These are phyloP conservation scores for Aspidiotus destructor DNA, from an alignment of 2,888 invertebrate genomes.

Conservation along the genomic window DNA sequence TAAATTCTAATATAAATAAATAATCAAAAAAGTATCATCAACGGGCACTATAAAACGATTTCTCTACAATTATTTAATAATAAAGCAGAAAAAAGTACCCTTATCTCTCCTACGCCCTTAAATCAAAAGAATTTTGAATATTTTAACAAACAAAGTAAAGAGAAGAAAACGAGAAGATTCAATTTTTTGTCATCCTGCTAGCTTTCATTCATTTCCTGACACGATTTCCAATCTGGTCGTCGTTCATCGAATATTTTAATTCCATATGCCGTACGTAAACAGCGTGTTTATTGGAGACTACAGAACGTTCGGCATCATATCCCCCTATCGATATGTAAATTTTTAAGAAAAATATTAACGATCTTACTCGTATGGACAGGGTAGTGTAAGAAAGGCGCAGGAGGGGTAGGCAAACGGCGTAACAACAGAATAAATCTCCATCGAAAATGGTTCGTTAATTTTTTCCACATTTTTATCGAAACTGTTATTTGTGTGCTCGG, in stretches of 20 bases:
- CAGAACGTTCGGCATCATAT: neutral
- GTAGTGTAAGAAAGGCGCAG: neutral
- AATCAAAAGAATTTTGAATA: conserved; percentile 7
- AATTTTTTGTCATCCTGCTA: conserved; percentile 12
- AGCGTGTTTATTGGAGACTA: too few relatives aligned
- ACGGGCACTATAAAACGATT: conserved; percentile 16
- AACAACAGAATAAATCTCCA: conserved; percentile 21
- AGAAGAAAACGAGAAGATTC: conserved; percentile 10
- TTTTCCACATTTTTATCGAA: conserved; percentile 21
- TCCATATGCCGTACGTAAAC: too few relatives aligned
- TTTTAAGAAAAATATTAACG: conserved; percentile 20
- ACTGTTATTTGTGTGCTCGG: conserved; percentile 16
- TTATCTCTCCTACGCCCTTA: conserved; percentile 14
- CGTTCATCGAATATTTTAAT: neutral
- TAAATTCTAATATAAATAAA: neutral
- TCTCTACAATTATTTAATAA: conserved; percentile 17
- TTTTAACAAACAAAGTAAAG: conserved; percentile 4
- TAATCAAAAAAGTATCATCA: neutral
- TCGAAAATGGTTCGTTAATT: conserved; percentile 21
- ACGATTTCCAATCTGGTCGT: conserved; percentile 8
- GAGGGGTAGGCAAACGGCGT: conserved; percentile 1
- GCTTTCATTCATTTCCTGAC: conserved; percentile 7
- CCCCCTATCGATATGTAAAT: conserved; percentile 23
- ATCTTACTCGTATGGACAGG: neutral
- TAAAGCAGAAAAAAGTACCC: conserved; percentile 13